Percentiles rank a stretch among this genome's conserved stretches.
These are phyloP conservation scores for Camarhynchus parvulus DNA, from an alignment of 2,113 vertebrate species.

Conservation along the genomic window DNA sequence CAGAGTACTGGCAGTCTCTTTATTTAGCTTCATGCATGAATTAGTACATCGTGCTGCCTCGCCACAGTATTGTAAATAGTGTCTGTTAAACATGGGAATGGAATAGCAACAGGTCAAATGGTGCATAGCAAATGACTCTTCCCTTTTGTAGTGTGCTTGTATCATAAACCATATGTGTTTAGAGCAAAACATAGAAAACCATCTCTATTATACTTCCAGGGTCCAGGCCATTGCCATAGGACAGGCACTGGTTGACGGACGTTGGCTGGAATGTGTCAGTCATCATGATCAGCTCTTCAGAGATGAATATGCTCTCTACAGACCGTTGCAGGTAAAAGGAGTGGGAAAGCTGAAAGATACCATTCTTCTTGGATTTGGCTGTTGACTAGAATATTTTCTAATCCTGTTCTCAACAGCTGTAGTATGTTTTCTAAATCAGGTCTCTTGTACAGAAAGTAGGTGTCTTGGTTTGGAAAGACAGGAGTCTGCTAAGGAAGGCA, in stretches of 20 bases:
- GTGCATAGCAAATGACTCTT: background rate
- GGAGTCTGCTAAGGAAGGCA: too few relatives aligned
- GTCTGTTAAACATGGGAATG: background rate
- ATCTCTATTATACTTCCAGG: conserved; percentile 67
- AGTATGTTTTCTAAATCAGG: background rate
- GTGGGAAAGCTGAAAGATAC: background rate
- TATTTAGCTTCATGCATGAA: background rate
- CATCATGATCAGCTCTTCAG: conserved; percentile 96
- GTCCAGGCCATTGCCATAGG: conserved; percentile 97
- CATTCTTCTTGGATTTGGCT: background rate
- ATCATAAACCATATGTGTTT: background rate
- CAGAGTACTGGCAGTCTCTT: background rate
- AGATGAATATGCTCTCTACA: conserved; percentile 96
- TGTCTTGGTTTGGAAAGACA: too few relatives aligned
- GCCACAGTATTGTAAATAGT: background rate
- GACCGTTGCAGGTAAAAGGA: conserved; percentile 88
- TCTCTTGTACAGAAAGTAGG: background rate
- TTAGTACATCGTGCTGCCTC: background rate
- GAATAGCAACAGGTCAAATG: background rate
- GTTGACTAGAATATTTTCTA: background rate
- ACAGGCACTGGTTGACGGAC: conserved; percentile 93
- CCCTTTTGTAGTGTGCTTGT: background rate
- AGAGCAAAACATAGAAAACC: background rate
- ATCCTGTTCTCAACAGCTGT: background rate
- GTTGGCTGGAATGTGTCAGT: conserved; percentile 96